phyloP scores from a whole-genome alignment of 2,888 invertebrate species.

The Neoitamus cyanurus region DNA sequence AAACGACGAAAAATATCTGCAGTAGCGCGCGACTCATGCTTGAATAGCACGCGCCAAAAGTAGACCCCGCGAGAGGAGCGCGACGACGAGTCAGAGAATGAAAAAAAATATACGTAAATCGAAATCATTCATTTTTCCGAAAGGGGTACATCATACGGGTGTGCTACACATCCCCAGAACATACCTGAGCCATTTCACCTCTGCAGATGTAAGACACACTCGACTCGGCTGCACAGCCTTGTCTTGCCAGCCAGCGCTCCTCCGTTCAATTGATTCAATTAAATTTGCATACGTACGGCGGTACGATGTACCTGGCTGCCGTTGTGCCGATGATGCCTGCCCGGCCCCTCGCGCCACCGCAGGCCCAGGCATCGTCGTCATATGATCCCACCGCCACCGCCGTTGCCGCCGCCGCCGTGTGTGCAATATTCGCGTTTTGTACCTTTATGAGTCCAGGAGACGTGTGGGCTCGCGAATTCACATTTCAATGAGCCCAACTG shows the following conservation, averaged over 20 bases:
- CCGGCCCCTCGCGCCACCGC: background rate
- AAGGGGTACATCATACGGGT: constrained; percentile 38
- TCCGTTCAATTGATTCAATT: constrained; percentile 44
- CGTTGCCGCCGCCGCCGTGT: background rate
- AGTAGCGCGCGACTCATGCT: constrained; percentile 29
- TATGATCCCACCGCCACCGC: constrained; percentile 1
- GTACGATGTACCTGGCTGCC: constrained; percentile 11
- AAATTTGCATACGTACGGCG: constrained; percentile 43
- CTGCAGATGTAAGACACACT: constrained; percentile 38
- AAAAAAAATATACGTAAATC: background rate
- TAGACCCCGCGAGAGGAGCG: background rate
- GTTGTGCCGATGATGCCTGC: background rate
- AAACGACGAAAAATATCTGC: background rate
- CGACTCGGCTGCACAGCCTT: background rate
- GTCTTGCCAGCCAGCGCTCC: background rate
- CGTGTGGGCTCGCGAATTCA: constrained; percentile 28
- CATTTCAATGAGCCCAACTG: constrained; percentile 20
- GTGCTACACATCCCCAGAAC: constrained; percentile 32
- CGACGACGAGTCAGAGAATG: background rate
- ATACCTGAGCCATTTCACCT: constrained; percentile 32
- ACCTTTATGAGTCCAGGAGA: constrained; percentile 17
- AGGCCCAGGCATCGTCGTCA: background rate
- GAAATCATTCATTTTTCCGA: constrained; percentile 14
- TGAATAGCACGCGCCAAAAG: constrained; percentile 44
- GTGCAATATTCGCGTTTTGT: constrained; percentile 37